phyloP scores from a whole-genome alignment of 2,113 vertebrate species.

The Malurus elegans region DNA sequence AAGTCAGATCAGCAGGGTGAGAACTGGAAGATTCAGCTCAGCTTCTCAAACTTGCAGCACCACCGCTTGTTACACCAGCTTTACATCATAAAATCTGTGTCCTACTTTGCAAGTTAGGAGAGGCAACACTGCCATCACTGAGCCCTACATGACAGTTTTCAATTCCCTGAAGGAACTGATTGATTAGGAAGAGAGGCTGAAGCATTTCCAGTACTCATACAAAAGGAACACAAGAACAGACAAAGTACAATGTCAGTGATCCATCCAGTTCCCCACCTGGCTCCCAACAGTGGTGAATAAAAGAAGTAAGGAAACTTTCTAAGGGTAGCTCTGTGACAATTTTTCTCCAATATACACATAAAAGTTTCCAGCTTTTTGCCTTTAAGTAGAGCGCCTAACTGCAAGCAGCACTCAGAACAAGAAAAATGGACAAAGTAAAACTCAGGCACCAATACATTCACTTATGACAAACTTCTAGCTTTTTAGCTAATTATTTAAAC shows the following conservation, averaged over 20 bases:
- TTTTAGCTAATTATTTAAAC: neutral
- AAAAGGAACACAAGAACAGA: neutral
- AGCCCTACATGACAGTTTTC: neutral
- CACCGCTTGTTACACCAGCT: neutral
- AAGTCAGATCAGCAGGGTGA: neutral
- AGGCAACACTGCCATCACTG: neutral
- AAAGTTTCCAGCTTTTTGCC: neutral
- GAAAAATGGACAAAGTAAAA: neutral
- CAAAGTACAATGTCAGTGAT: neutral
- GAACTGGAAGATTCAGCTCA: neutral
- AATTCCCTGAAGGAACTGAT: constrained; percentile 2
- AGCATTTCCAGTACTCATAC: neutral
- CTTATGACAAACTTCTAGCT: neutral
- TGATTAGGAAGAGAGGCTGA: neutral
- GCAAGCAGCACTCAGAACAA: neutral
- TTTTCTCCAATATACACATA: neutral
- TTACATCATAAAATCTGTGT: neutral
- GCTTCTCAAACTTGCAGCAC: neutral
- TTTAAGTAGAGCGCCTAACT: neutral
- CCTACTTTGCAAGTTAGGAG: neutral
- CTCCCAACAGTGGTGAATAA: neutral
- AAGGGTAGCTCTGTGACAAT: neutral
- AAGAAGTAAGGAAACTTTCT: neutral
- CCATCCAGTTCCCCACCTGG: neutral
- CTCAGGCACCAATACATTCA: neutral